Conservation (phyloP, 1,140 invertebrate species). For the Leptoteleia sp. region DNA sequence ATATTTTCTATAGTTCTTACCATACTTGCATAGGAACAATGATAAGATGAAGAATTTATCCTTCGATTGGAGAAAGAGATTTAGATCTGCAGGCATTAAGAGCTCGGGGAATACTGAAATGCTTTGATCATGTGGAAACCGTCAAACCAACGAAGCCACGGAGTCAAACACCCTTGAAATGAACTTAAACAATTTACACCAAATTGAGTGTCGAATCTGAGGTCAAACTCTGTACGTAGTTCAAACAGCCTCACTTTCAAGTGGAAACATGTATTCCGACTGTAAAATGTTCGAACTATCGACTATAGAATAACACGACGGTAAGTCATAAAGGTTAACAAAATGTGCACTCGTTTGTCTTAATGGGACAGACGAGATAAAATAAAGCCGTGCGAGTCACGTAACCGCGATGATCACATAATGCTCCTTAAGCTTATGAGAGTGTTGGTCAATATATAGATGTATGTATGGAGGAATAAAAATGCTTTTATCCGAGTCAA, state of each 20-base stretch:
- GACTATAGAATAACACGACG: too few relatives aligned
- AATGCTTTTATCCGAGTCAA: conserved; percentile 3
- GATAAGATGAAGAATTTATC: too few relatives aligned
- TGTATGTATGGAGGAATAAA: too few relatives aligned
- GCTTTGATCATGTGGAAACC: too few relatives aligned
- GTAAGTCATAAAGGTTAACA: conserved; percentile 10
- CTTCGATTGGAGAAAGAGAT: too few relatives aligned
- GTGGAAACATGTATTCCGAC: conserved; percentile 12
- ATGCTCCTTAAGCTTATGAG: conserved; percentile 6
- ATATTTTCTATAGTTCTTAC: too few relatives aligned
- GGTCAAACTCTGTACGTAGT: neutral
- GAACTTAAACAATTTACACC: neutral
- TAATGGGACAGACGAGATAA: conserved; percentile 2
- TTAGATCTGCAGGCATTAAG: too few relatives aligned
- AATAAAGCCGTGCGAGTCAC: conserved; percentile 46
- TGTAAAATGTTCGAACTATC: neutral
- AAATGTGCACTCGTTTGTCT: conserved; percentile 3
- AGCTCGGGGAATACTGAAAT: too few relatives aligned
- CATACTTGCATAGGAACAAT: too few relatives aligned
- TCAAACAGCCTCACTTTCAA: neutral
- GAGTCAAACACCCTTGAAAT: neutral
- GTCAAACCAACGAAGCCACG: too few relatives aligned
- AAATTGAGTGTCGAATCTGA: neutral
- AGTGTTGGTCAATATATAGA: too few relatives aligned
- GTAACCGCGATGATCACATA: too few relatives aligned